These are phyloP conservation scores for Epinephelus coioides DNA, from an alignment of 2,797 vertebrate genomes.

Conservation along the genomic window DNA sequence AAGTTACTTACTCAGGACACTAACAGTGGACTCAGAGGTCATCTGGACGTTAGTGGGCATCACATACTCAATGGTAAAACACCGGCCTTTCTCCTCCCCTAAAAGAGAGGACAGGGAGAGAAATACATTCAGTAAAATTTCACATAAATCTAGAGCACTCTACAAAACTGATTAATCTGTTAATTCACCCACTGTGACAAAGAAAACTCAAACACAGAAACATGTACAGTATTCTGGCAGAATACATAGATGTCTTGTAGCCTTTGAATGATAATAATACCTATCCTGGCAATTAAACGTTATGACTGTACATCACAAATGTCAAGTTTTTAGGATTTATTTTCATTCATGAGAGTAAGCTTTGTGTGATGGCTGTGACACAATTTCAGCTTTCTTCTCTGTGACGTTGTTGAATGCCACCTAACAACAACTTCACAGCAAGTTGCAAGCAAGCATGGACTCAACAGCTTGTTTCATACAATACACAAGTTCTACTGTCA, in stretches of 20 bases:
- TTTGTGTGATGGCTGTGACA: neutral
- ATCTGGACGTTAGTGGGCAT: conserved; percentile 96
- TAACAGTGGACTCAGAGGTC: conserved; percentile 95
- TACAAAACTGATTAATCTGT: neutral
- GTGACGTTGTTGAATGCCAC: neutral
- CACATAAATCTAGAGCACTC: neutral
- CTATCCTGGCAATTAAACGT: neutral
- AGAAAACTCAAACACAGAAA: conserved; percentile 10
- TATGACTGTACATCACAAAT: neutral
- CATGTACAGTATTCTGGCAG: neutral
- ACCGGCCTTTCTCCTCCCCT: conserved; percentile 95
- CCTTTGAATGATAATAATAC: conserved; percentile 1
- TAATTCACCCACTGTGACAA: neutral
- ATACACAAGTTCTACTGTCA: conserved; percentile 1
- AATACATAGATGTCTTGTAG: neutral
- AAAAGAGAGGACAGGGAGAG: conserved; percentile 45
- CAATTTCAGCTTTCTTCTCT: conserved; percentile 2
- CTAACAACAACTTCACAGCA: conserved; percentile 6
- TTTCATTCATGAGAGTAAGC: neutral
- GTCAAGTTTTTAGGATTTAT: neutral
- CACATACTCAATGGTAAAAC: conserved; percentile 96
- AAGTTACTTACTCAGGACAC: conserved; percentile 92
- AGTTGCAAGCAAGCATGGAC: neutral
- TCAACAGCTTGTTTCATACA: conserved; percentile 12
- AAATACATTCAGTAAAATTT: neutral